Evolutionary conservation across 2,113 vertebrate species (phyloP).

Genomic region (Progne subis): DNA sequence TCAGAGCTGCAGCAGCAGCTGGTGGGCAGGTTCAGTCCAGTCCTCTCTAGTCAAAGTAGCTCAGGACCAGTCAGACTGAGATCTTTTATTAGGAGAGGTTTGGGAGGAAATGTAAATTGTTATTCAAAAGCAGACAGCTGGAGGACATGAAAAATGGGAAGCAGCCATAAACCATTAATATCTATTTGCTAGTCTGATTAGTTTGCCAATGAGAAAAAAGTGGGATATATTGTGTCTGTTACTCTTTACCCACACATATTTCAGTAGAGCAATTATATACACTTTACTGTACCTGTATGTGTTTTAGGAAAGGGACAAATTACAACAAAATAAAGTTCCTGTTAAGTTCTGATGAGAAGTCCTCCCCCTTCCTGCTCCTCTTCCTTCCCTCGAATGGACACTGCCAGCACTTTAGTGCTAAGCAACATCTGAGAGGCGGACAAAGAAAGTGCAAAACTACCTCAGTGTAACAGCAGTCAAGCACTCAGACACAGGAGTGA

Average conservation of each 20-base stretch:
- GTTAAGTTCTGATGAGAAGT: not conserved
- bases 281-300: not conserved
- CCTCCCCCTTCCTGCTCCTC: not conserved
- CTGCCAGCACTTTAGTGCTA: not conserved
- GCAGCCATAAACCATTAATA: not conserved
- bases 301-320: not conserved
- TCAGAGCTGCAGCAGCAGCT: constrained; percentile 5
- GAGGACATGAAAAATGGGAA: constrained; percentile 1
- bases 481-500: not conserved
- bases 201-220: not conserved
- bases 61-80: not conserved
- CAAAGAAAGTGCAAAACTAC: not conserved
- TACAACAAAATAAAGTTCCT: not conserved
- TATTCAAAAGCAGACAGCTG: constrained; percentile 35
- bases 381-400: not conserved
- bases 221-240: not conserved
- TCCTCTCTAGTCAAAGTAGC: not conserved
- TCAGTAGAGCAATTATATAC: not conserved
- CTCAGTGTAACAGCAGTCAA: not conserved
- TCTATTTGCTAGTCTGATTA: not conserved
- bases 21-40: not conserved
- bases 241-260: not conserved
- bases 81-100: not conserved
- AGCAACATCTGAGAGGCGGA: not conserved
- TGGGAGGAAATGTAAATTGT: constrained; percentile 10